phyloP scores from a whole-genome alignment of 2,113 vertebrate genomes.

The Dicrurus megarhynchus region DNA sequence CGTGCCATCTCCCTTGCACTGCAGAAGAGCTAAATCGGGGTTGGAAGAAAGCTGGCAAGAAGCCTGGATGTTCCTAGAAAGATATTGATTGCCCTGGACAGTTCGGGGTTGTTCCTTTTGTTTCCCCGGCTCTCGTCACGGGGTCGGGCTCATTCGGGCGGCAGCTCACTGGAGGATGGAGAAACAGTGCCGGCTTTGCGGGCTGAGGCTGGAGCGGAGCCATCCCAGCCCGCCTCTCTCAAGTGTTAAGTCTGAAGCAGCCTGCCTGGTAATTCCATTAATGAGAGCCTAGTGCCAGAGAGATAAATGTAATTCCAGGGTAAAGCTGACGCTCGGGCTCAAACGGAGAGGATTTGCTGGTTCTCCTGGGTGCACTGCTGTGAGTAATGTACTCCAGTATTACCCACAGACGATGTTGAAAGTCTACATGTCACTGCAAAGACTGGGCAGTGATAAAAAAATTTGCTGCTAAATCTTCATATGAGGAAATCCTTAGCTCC shows the following conservation, averaged over 20 bases:
- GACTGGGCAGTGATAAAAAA: background rate
- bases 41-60: background rate
- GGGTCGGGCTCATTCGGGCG: background rate
- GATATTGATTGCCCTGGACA: conserved; percentile 20
- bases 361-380: background rate
- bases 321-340: background rate
- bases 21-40: background rate
- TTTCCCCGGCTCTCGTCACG: background rate
- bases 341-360: background rate
- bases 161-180: background rate
- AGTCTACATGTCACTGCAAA: background rate
- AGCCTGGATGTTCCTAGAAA: conserved; percentile 26
- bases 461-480: background rate
- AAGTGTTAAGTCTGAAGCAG: conserved; percentile 34
- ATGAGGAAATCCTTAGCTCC: background rate
- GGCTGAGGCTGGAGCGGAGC: background rate
- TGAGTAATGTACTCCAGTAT: background rate
- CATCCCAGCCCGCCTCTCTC: background rate
- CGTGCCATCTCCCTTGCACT: background rate
- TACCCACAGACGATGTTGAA: background rate
- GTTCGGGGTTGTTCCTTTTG: conserved; percentile 21
- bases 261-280: conserved; percentile 52
- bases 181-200: background rate
- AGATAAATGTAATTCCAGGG: conserved; percentile 17
- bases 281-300: background rate